Percentiles rank a stretch among this genome's conserved stretches.
These are phyloP conservation scores for Diuraphis noxia DNA, from an alignment of 1,140 invertebrate species.

Conservation along the genomic window DNA sequence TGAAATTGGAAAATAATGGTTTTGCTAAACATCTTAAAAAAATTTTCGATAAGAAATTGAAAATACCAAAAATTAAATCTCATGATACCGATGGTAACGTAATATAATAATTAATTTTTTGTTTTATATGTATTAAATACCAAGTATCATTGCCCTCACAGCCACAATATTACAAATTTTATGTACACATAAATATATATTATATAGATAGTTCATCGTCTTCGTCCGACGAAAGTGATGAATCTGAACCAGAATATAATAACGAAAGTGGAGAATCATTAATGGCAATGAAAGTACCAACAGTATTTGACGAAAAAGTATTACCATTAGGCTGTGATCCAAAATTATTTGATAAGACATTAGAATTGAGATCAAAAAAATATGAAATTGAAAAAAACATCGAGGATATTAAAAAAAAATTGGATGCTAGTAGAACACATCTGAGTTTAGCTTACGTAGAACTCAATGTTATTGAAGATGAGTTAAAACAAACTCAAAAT, in stretches of 20 bases:
- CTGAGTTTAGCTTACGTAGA: neutral
- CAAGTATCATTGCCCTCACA: neutral
- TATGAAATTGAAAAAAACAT: conserved; percentile 18
- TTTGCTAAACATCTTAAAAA: conserved; percentile 30
- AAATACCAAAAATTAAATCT: neutral
- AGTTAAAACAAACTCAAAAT: neutral
- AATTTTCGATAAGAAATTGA: conserved; percentile 33
- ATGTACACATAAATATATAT: neutral
- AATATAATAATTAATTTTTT: neutral
- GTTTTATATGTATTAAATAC: neutral
- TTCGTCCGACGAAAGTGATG: neutral
- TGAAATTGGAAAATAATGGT: neutral
- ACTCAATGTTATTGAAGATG: neutral
- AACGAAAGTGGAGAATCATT: conserved; percentile 10
- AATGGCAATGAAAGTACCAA: neutral
- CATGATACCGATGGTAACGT: neutral
- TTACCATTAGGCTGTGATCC: conserved; percentile 21
- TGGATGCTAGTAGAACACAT: neutral
- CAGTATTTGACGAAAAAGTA: neutral
- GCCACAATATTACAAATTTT: neutral
- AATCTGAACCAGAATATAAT: neutral
- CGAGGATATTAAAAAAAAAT: neutral
- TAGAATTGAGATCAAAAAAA: neutral
- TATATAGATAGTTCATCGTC: conserved; percentile 18
- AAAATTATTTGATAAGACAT: neutral